Percentiles rank a stretch among this genome's conserved stretches.
These are phyloP conservation scores for Coregonus suidteri DNA, from an alignment of 2,797 vertebrate species.

Conservation along the genomic window DNA sequence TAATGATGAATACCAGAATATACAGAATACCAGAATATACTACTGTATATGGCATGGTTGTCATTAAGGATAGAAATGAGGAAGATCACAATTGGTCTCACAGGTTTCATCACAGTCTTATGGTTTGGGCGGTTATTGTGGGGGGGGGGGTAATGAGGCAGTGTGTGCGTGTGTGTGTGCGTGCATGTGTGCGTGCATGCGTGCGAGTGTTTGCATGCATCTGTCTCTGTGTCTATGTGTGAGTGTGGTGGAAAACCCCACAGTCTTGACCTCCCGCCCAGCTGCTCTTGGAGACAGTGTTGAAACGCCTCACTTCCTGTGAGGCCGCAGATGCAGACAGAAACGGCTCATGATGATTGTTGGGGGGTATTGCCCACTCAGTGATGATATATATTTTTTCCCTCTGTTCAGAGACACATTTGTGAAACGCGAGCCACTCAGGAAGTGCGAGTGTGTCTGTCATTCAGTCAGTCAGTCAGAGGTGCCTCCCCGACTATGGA, in stretches of 20 bases:
- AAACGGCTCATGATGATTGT: slow-evolving; percentile 15
- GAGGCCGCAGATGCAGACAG: slow-evolving; percentile 24
- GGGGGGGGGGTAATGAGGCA: background rate
- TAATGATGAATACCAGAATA: background rate
- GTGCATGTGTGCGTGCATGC: slow-evolving; percentile 30
- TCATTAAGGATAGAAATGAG: background rate
- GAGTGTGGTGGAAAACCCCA: slow-evolving; percentile 52
- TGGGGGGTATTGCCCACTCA: background rate
- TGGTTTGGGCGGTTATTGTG: background rate
- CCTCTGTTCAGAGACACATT: slow-evolving; percentile 5
- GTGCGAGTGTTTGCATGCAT: slow-evolving; percentile 43
- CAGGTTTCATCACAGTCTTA: background rate
- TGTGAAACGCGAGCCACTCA: slow-evolving; percentile 8
- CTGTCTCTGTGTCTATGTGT: slow-evolving; percentile 38
- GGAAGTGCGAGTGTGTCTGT: slow-evolving; percentile 16
- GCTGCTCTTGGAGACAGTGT: slow-evolving; percentile 60
- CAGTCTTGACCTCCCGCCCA: slow-evolving; percentile 49
- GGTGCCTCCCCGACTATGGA: slow-evolving; percentile 32
- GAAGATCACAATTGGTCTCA: slow-evolving; percentile 4
- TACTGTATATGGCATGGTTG: too few relatives aligned
- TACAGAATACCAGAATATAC: background rate
- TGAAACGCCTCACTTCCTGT: slow-evolving; percentile 58
- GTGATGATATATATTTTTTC: slow-evolving; percentile 7
- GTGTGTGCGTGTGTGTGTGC: slow-evolving; percentile 19
- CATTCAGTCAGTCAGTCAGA: slow-evolving; percentile 26